Base-by-base conservation (phyloP, 2,113 vertebrate species). In the Hydropotes inermis region DNA sequence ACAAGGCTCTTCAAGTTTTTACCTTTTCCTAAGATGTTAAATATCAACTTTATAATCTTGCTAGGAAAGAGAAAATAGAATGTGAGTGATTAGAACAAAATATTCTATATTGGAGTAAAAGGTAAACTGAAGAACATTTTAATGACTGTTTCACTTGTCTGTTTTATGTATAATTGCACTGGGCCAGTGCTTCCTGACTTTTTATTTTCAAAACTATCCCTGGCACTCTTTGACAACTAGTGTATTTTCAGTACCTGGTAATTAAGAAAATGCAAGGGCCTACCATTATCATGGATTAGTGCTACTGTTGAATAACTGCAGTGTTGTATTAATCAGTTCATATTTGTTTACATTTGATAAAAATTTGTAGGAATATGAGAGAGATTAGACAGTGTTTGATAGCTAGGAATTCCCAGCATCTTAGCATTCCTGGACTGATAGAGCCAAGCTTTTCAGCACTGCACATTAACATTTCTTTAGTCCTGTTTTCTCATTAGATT, bases 11-110 rank as follows among this genome's bases (percentile, higher is more conserved):
- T 81, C 9, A 89, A 23, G 30, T 84, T 87, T 95, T 92, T 92
- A 25, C 60, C n/a, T 95, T 81, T 92, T 87, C 10, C 86, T 86
- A 94, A 98, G 89, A 85, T 95, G 47, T 79, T 87, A 74, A 93
- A n/a, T 88, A 70, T 76, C 28, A 91, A 13, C 23, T 87, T 79
- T 88, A 58, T 58, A 85, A 57, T 50, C 15, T 94, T 94, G 15
- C 23, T 57, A 67, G 54, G 67, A 64, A 83, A 93, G 67, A 93
- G 58, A 86, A 86, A 95, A 33, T 74, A 88, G 52, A 64, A 60
- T 52, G 27, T 57, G 50, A 52, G 74, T 76, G 82, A 61, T 70
- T 64, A 93, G 64, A 91, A 84, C 27, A 33, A 39, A 87, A 33
- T 83, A 67, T 86, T 95, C 36, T 86, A 5, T 64, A 55, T 17